Evolutionary conservation across 2,113 vertebrate genomes (phyloP).

Genomic region (Epinephelus moara): DNA sequence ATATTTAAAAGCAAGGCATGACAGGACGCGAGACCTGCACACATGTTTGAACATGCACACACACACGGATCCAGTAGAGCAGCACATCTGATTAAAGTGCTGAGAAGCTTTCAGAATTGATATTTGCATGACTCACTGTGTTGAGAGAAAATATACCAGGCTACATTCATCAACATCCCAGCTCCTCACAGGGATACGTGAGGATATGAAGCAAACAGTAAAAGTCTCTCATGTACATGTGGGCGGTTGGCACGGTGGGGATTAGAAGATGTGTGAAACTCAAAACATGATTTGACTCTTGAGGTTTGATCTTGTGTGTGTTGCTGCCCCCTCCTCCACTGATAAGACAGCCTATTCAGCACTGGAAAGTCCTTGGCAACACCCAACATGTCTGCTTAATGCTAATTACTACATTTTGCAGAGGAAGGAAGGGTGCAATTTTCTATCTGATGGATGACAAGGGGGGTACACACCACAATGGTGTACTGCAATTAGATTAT

Average conservation of each 20-base stretch:
- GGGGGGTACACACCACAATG: constrained; percentile 7
- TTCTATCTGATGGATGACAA: constrained; percentile 57
- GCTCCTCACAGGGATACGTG: neutral
- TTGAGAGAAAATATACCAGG: constrained; percentile 17
- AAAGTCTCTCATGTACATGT: constrained; percentile 33
- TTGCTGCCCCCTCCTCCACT: constrained; percentile 5
- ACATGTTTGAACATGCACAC: constrained; percentile 59
- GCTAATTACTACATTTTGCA: constrained; percentile 66
- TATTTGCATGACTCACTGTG: constrained; percentile 20
- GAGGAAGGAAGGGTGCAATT: constrained; percentile 46
- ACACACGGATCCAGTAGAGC: constrained; percentile 12
- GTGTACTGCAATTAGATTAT: constrained; percentile 39
- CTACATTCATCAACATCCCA: constrained; percentile 10
- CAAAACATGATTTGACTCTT: constrained; percentile 54
- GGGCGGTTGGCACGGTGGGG: constrained; percentile 31
- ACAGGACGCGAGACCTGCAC: constrained; percentile 73
- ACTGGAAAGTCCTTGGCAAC: constrained; percentile 59
- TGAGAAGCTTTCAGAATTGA: constrained; percentile 16
- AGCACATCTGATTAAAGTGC: constrained; percentile 49
- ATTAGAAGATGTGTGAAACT: constrained; percentile 50
- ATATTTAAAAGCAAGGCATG: constrained; percentile 84
- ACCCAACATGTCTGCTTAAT: constrained; percentile 65
- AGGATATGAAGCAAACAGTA: constrained; percentile 23
- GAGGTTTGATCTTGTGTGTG: constrained; percentile 51
- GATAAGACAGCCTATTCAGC: constrained; percentile 48